These are phyloP conservation scores for Gobiocypris rarus DNA, from an alignment of 2,113 vertebrate species.

Conservation along the genomic window DNA sequence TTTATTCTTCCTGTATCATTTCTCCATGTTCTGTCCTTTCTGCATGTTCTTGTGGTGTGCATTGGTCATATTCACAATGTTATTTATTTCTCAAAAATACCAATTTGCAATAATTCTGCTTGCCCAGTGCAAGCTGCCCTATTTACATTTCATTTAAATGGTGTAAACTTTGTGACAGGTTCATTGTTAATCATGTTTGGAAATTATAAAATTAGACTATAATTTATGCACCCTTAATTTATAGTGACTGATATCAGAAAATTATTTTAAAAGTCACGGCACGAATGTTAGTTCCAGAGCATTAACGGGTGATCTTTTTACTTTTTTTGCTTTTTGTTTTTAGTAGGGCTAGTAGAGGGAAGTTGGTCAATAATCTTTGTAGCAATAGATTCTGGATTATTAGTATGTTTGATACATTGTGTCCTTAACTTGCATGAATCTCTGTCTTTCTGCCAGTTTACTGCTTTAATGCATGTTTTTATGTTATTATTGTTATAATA, in stretches of 20 bases:
- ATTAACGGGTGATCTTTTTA: not conserved
- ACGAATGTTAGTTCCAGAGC: not conserved
- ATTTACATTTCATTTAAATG: not conserved
- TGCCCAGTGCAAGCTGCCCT: not conserved
- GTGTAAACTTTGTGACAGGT: not conserved
- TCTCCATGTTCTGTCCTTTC: slow-evolving; percentile 31
- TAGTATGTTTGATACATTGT: not conserved
- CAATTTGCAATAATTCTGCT: not conserved
- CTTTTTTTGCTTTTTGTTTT: not conserved
- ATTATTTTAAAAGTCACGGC: not conserved
- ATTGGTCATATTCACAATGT: not conserved
- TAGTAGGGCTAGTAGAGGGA: not conserved
- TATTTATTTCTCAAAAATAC: not conserved
- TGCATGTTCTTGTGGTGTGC: slow-evolving; percentile 51
- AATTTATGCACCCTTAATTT: not conserved
- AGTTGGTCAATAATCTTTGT: not conserved
- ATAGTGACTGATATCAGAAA: not conserved
- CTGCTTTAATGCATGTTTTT: slow-evolving; percentile 31
- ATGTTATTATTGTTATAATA: slow-evolving; percentile 2
- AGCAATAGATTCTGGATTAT: not conserved
- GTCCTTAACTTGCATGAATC: slow-evolving; percentile 14
- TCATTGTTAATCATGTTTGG: not conserved
- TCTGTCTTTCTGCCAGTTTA: not conserved
- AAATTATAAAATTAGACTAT: not conserved
- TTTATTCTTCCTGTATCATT: slow-evolving; percentile 32